phyloP scores from a whole-genome alignment of 2,113 vertebrate genomes.

The Oenanthe oenanthe region DNA sequence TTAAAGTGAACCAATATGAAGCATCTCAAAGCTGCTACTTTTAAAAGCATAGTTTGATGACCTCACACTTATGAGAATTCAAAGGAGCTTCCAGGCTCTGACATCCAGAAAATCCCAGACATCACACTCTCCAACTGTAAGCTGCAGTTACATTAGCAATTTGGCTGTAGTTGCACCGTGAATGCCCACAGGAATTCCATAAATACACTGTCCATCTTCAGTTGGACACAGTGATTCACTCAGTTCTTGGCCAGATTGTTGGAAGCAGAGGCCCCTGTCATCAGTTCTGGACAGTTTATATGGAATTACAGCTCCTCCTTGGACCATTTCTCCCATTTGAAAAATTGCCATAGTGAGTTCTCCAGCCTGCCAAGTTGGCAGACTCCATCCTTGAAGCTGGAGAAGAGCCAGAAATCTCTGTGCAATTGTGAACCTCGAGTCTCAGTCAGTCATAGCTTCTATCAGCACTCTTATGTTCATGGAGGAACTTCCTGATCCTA shows the following conservation, averaged over 20 bases:
- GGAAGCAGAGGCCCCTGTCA: constrained; percentile 67
- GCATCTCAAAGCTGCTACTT: not conserved
- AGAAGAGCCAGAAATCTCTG: constrained; percentile 67
- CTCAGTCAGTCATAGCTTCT: constrained; percentile 71
- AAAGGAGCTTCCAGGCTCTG: not conserved
- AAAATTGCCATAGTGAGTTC: constrained; percentile 76
- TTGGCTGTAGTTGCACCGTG: constrained; percentile 46
- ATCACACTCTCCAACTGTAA: constrained; percentile 18
- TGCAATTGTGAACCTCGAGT: constrained; percentile 64
- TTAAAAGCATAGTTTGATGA: not conserved
- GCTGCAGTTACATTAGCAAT: constrained; percentile 49
- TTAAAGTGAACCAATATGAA: not conserved
- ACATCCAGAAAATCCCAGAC: constrained; percentile 5
- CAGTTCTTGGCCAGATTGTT: constrained; percentile 59
- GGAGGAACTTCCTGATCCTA: constrained; percentile 42
- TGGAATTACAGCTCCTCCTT: constrained; percentile 76
- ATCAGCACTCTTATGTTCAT: constrained; percentile 59
- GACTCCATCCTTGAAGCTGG: constrained; percentile 62
- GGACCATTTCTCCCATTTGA: constrained; percentile 75
- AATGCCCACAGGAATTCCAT: constrained; percentile 50
- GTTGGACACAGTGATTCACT: constrained; percentile 31
- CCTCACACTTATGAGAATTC: not conserved
- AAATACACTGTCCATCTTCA: constrained; percentile 54
- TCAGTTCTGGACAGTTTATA: constrained; percentile 71
- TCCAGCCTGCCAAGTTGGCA: constrained; percentile 79